Conservation (phyloP, 1,140 invertebrate species). For the Drosophila malerkotliana region DNA sequence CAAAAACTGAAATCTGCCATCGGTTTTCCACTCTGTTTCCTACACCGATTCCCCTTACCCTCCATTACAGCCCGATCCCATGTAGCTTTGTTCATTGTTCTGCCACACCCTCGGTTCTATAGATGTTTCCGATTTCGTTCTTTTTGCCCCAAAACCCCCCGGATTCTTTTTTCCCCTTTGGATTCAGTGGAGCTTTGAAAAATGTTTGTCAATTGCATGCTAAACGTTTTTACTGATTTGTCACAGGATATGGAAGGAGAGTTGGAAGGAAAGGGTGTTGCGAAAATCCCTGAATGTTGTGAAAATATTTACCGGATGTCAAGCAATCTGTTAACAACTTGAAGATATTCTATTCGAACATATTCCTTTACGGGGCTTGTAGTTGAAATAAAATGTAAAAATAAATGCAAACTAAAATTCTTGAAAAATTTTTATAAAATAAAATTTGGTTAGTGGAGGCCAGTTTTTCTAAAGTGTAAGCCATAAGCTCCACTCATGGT, state of each 20-base stretch:
- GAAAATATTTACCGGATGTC: slow-evolving; percentile 30
- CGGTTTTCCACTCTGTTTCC: slow-evolving; percentile 25
- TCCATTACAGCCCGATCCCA: neutral
- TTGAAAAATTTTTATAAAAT: neutral
- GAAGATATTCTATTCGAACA: slow-evolving; percentile 1
- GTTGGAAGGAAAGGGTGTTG: neutral
- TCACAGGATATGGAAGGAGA: slow-evolving; percentile 17
- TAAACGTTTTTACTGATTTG: slow-evolving; percentile 50
- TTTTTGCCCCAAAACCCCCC: slow-evolving; percentile 2
- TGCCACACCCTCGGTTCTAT: slow-evolving; percentile 23
- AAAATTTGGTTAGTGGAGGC: neutral
- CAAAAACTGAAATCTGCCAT: slow-evolving; percentile 45
- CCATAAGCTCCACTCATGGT: slow-evolving; percentile 14
- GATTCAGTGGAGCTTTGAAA: slow-evolving; percentile 45
- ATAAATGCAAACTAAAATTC: neutral
- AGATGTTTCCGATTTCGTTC: slow-evolving; percentile 12
- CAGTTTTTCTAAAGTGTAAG: slow-evolving; percentile 3
- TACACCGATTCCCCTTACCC: neutral
- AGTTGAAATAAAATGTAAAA: neutral
- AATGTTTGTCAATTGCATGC: slow-evolving; percentile 48
- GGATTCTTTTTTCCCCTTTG: slow-evolving; percentile 7
- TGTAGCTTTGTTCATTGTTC: slow-evolving; percentile 50
- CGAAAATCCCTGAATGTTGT: slow-evolving; percentile 4
- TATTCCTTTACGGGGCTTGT: neutral
- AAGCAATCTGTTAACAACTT: slow-evolving; percentile 20